Base-by-base conservation (phyloP, 2,797 vertebrate genomes). In the Melopsittacus undulatus region DNA sequence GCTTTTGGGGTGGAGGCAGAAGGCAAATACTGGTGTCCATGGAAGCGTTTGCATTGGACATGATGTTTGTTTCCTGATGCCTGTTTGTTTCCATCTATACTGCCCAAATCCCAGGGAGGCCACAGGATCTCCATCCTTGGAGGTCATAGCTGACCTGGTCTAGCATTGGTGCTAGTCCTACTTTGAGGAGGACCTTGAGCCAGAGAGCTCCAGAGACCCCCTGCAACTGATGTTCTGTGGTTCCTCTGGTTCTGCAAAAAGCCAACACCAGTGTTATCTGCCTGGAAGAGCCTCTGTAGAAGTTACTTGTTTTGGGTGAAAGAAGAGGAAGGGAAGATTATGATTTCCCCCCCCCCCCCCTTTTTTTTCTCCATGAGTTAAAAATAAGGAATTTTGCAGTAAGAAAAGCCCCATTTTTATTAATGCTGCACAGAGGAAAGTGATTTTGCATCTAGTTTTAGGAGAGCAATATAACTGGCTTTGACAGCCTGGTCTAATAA, bases 361-460 rank as follows among this genome's bases (percentile, higher is more conserved):
- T 74, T 22, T 62, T 6, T 17, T 74, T 22, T 62, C 6, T 17
- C n/a, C 20, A 26, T 13, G 75, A 92, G 86, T 87, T 80, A 22
- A 79, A 83, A 89, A 54, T 54, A 52, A 16, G 1, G 30, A 54
- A 66, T 56, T 62, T 59, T 57, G 62, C 49, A 43, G 46, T 18
- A 83, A 88, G 70, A 89, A 83, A 86, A 86, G n/a, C 32, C 57
- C 51, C 17, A 5, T 80, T 95, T 96, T 94, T 95, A 96, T 92
- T 83, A 91, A 92, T 80, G 89, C 88, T 89, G 66, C 70, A 89
- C 61, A 68, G 76, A 89, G 49, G 69, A 88, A 83, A 95, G 86
- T 69, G 84, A 87, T 94, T 95, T 93, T 95, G 94, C 75, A 94
- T 95, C 91, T 75, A 68, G 84, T 93, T 97, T 96, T 96, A 96